Conservation (phyloP, 1,140 invertebrate genomes). For the Sitophilus oryzae region DNA sequence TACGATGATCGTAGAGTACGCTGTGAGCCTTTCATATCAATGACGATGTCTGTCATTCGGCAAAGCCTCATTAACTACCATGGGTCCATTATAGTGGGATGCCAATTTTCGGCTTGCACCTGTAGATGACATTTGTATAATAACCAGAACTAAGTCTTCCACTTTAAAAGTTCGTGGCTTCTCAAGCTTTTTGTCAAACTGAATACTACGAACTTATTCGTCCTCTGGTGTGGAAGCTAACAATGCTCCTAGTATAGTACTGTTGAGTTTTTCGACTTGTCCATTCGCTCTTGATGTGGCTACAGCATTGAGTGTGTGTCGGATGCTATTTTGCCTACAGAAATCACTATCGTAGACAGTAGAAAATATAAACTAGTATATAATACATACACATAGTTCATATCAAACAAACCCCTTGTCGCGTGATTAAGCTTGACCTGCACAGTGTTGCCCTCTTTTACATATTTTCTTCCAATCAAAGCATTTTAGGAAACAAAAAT, state of each 20-base stretch:
- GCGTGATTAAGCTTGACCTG: too few relatives aligned
- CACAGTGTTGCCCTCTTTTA: too few relatives aligned
- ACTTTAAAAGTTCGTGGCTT: not conserved
- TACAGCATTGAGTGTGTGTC: not conserved
- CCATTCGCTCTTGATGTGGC: not conserved
- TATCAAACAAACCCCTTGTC: too few relatives aligned
- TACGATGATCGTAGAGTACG: too few relatives aligned
- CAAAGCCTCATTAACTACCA: slow-evolving; percentile 6
- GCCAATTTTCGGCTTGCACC: slow-evolving; percentile 4
- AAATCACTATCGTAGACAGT: too few relatives aligned
- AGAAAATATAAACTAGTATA: too few relatives aligned
- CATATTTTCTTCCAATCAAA: too few relatives aligned
- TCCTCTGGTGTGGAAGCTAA: not conserved
- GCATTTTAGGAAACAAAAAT: too few relatives aligned
- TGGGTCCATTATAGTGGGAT: slow-evolving; percentile 5
- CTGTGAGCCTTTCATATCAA: not conserved
- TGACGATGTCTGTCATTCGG: not conserved
- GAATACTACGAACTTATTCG: not conserved
- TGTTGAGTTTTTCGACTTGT: not conserved
- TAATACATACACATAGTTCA: too few relatives aligned
- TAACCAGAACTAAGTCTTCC: not conserved
- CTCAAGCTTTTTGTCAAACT: not conserved
- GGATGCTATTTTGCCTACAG: not conserved
- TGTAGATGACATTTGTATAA: not conserved
- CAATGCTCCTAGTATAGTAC: slow-evolving; percentile 3